Evolutionary conservation across 2,888 invertebrate species (phyloP), one percentile per base, ranked within the genome.

Genomic region (Amblyjoppa proteus): DNA sequence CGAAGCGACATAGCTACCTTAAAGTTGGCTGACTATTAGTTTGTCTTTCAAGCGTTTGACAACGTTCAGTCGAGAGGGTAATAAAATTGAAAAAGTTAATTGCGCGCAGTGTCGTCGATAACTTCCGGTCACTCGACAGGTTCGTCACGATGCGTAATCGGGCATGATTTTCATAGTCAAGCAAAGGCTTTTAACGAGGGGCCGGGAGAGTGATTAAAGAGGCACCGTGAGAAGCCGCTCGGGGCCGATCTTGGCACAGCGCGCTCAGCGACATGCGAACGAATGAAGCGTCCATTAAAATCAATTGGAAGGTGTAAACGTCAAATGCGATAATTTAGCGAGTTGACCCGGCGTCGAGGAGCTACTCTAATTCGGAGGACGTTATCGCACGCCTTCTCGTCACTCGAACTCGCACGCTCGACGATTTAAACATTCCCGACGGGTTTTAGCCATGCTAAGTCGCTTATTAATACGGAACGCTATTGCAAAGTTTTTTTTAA

Each of bases 221-320:
- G 16, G 20, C 34, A 25, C 31, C 77, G 71, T 73, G 83, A 77
- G 70, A 82, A 70, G 38, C 71, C 71, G 77, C 49, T 31, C 58
- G 68, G 56, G 20, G 41, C 7, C 56, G 71, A 71, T 73, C 66
- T 70, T 64, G 61, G 25, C 66, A 73, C 66, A 73, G n/a, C 34
- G 61, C 51, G 38, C 56, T 11, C 69, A 25, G 49, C 34, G 38
- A 28, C 38, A 51, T 56, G 77, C 81, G 74, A 85, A 81, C 85
- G 84, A 89, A 91, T 89, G 87, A 89, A 64, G 74, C 88, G 84
- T 92, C 88, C 88, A 93, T 93, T 93, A 92, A 91, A 92, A 92
- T 91, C 92, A 93, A 93, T 93, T 93, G 92, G 87, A 91, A 93
- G 92, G 93, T 93, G 93, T 92, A 92, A 93, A 90, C 92, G 91